Conservation (phyloP, 2,888 invertebrate species). For the Stenchaetothrips biformis region DNA sequence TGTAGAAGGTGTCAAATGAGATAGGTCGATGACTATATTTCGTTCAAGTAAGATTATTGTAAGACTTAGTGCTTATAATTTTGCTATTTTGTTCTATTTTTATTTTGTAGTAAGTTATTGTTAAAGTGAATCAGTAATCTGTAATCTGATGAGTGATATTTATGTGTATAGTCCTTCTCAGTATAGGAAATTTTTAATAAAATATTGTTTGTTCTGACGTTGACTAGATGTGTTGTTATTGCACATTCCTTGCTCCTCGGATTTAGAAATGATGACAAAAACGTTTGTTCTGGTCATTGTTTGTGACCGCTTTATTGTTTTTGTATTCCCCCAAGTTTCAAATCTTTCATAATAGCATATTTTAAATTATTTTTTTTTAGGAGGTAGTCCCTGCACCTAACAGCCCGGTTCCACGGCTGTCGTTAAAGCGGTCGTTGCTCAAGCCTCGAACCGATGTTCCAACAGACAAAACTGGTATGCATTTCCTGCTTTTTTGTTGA, state of each 20-base stretch:
- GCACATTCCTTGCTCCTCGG: background rate
- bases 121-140: background rate
- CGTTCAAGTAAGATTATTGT: too few species aligned
- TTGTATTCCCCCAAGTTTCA: too few species aligned
- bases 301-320: too few species aligned
- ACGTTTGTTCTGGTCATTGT: too few species aligned
- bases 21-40: too few species aligned
- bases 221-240: background rate
- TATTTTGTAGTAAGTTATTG: too few species aligned
- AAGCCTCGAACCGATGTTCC: background rate
- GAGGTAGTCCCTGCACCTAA: background rate
- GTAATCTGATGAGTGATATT: constrained; percentile 7
- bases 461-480: background rate
- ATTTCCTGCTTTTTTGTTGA: background rate
- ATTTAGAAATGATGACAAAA: too few species aligned
- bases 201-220: background rate
- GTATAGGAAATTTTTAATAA: background rate
- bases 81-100: too few species aligned
- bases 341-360: background rate
- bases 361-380: background rate
- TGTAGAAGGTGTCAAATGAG: too few species aligned
- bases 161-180: background rate
- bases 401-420: background rate
- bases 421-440: background rate
- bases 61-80: too few species aligned